These are phyloP conservation scores for Oncorhynchus kisutch DNA, from an alignment of 2,113 vertebrate species.

Conservation along the genomic window DNA sequence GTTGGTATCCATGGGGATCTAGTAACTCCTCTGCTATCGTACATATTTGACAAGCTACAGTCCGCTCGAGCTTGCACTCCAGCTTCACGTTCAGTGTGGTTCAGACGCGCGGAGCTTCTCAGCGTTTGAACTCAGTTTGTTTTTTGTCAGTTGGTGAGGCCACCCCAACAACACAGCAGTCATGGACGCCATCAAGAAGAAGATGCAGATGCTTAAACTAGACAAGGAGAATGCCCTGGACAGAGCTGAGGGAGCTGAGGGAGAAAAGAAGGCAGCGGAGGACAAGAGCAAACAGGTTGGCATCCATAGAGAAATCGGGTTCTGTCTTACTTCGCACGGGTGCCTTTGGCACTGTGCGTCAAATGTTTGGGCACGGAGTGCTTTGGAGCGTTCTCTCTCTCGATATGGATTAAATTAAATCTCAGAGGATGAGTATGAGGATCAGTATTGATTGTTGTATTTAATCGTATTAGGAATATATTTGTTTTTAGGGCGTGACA, in stretches of 20 bases:
- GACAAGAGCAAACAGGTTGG: conserved; percentile 97
- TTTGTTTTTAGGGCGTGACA: neutral
- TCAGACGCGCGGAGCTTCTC: conserved; percentile 62
- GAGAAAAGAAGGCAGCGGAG: conserved; percentile 94
- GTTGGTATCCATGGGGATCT: conserved; percentile 83
- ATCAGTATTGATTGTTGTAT: neutral
- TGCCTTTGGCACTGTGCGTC: neutral
- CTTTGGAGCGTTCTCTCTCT: neutral
- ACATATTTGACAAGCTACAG: conserved; percentile 84
- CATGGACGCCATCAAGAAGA: conserved; percentile 99
- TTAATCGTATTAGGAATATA: conserved; percentile 12
- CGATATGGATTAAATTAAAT: conserved; percentile 22
- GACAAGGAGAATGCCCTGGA: conserved; percentile 99
- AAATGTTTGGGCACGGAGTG: neutral
- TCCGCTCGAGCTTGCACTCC: conserved; percentile 77
- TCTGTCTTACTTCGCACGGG: conserved; percentile 38
- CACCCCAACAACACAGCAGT: conserved; percentile 72
- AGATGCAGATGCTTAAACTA: conserved; percentile 99
- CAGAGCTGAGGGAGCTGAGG: conserved; percentile 94
- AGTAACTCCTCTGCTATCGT: conserved; percentile 78
- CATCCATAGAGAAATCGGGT: conserved; percentile 12
- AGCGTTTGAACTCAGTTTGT: conserved; percentile 30
- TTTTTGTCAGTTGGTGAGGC: conserved; percentile 46
- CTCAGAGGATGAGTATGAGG: neutral
- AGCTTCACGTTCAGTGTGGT: conserved; percentile 70